Conservation (phyloP, 2,113 vertebrate genomes). For the Excalfactoria chinensis region DNA sequence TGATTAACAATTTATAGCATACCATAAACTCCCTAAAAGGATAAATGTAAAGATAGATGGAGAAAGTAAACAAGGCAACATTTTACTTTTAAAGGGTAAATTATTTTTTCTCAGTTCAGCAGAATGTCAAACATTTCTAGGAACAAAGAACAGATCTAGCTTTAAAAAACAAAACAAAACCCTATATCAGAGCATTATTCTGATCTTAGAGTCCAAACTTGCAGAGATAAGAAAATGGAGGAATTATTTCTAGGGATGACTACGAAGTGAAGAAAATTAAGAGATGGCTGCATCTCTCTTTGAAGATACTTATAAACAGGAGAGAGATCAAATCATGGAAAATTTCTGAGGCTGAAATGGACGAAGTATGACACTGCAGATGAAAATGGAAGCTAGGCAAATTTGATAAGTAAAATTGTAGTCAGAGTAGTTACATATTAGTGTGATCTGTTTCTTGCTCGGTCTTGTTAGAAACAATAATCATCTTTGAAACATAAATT, state of each 20-base stretch:
- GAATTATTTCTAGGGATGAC: background rate
- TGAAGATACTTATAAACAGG: background rate
- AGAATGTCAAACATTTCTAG: background rate
- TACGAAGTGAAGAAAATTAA: background rate
- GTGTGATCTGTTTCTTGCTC: background rate
- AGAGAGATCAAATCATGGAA: background rate
- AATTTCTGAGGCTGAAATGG: background rate
- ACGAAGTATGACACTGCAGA: background rate
- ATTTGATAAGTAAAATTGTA: background rate
- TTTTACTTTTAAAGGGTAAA: background rate
- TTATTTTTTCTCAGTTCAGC: background rate
- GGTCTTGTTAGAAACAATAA: background rate
- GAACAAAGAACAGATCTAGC: background rate
- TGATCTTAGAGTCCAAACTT: background rate
- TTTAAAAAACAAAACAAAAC: background rate
- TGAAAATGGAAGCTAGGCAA: background rate
- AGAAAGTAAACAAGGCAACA: background rate
- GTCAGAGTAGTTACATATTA: background rate
- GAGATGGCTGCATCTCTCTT: background rate
- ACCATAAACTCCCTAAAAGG: background rate
- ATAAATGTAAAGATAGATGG: background rate
- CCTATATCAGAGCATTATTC: background rate
- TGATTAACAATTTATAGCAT: background rate
- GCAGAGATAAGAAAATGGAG: background rate
- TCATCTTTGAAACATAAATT: background rate